Evolutionary conservation across 2,113 vertebrate species (phyloP).

Genomic region (Elanus axillaris): DNA sequence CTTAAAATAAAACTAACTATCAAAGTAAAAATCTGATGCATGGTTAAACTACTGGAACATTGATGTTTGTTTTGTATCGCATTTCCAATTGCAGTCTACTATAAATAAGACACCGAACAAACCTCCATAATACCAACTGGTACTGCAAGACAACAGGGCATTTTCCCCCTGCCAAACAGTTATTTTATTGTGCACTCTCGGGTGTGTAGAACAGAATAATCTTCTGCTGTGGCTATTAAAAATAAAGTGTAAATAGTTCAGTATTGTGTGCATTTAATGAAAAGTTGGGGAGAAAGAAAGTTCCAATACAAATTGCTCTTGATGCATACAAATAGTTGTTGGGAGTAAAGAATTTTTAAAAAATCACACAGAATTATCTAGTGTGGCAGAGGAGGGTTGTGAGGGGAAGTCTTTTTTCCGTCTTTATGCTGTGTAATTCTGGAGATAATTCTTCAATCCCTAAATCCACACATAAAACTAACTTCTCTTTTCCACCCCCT

Average conservation of each 20-base stretch:
- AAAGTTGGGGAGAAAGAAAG: background rate
- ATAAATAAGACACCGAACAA: conserved; percentile 73
- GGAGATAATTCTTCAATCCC: background rate
- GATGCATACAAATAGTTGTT: background rate
- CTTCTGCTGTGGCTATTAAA: conserved; percentile 56
- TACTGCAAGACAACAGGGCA: conserved; percentile 76
- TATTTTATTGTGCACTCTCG: conserved; percentile 69
- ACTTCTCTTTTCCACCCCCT: background rate
- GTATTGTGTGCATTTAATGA: background rate
- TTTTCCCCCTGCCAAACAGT: conserved; percentile 66
- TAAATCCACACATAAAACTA: background rate
- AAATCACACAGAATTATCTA: background rate
- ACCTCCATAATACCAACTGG: conserved; percentile 78
- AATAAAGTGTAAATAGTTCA: conserved; percentile 18
- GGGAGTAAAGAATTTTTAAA: background rate
- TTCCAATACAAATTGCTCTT: background rate
- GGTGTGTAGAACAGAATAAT: conserved; percentile 48
- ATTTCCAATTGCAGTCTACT: conserved; percentile 57
- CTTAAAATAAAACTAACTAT: conserved; percentile 52
- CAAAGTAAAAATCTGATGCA: conserved; percentile 20
- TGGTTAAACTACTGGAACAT: conserved; percentile 38
- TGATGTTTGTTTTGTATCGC: conserved; percentile 43
- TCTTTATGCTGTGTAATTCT: background rate
- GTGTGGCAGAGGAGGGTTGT: background rate
- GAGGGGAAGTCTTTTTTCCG: background rate